Evolutionary conservation across 1,140 invertebrate genomes (phyloP), one percentile per base, ranked within the genome.

Genomic region (Elymnias hypermnestra): DNA sequence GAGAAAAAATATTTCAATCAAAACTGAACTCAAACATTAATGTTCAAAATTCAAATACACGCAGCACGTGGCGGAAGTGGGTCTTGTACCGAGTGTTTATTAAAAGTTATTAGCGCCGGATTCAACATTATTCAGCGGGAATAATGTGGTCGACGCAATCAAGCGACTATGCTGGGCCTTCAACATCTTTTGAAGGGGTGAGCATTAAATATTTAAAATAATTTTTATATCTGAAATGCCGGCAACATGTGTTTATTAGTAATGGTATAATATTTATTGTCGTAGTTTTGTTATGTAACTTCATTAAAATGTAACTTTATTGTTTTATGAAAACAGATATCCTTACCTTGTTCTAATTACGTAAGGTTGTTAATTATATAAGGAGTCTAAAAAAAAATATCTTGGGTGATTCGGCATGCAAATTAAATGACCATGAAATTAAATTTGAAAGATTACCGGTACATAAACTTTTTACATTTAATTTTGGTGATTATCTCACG

Each of bases 291-390:
- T 45, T 45, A 45, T 45, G 33, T 45, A 45, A 45, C 31, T 33
- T 33, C 37, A 26, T 25, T 35, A 19, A 23, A 22, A 14, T 31
- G 12, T 17, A 28, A 28, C 25, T 7, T 45, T 44, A 18, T 44
- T 37, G 22, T 45, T 15, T 26, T 45, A 45, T 36, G n/a, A 37
- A 43, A 45, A 28, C 17, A 37, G 17, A 42, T 21, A 57, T 61
- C 53, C 54, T 65, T 47, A 55, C 57, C 64, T 66, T 62, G 65
- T 53, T 54, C 57, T 68, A 45, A 56, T 74, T 74, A 74, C 71
- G 71, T 74, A 74, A 74, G n/a, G 63, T 61, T 66, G 65, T 57
- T 57, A 68, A 71, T 66, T 74, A 71, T 71, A 59, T 71, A 74
- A 74, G 58, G 49, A 57, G 58, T 48, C 44, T 43, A 28, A 43